phyloP scores from a whole-genome alignment of 1,140 invertebrate genomes.

The Caenorhabditis brenneri region DNA sequence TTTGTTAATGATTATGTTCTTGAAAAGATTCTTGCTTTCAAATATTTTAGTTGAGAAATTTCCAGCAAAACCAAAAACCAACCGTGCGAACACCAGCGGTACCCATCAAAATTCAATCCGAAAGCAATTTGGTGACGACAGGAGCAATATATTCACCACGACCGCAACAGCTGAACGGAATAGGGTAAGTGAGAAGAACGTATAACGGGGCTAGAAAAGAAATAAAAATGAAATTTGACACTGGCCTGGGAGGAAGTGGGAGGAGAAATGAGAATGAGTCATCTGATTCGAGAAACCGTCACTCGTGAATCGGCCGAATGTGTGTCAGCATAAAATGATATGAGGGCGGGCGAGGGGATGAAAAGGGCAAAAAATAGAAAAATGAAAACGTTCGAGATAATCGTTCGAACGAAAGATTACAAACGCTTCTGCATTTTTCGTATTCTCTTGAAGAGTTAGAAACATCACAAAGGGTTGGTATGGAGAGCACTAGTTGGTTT shows the following conservation, averaged over 20 bases:
- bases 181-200: not conserved
- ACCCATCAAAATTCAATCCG: conserved; percentile 26
- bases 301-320: not conserved
- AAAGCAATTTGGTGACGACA: not conserved
- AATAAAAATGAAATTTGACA: not conserved
- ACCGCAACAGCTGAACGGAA: conserved; percentile 1
- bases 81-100: not conserved
- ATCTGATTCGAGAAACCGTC: not conserved
- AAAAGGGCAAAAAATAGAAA: too few relatives aligned
- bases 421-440: too few relatives aligned
- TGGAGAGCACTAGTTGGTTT: too few relatives aligned
- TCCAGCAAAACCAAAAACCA: not conserved
- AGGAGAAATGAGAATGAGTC: not conserved
- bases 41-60: too few relatives aligned
- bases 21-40: too few relatives aligned
- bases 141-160: not conserved
- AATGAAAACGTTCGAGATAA: too few relatives aligned
- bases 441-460: too few relatives aligned
- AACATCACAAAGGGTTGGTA: too few relatives aligned
- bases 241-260: not conserved
- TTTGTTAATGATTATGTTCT: too few relatives aligned
- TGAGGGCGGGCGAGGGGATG: not conserved
- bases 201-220: not conserved
- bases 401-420: too few relatives aligned
- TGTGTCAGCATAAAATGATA: not conserved